These are phyloP conservation scores for Ictalurus punctatus DNA, from an alignment of 2,113 vertebrate species.

Conservation along the genomic window DNA sequence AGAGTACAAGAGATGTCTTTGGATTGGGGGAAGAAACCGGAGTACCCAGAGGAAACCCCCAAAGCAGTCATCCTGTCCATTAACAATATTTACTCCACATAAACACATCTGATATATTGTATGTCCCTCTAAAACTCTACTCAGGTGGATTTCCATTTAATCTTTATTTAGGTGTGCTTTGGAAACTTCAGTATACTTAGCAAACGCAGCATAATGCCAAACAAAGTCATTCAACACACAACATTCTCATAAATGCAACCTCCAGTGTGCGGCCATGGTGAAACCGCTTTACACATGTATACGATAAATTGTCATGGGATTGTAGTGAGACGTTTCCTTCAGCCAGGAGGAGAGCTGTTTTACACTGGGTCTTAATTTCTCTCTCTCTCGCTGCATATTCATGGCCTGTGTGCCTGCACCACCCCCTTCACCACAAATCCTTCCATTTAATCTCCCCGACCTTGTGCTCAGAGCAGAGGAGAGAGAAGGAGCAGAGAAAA, in stretches of 20 bases:
- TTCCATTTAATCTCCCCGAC: conserved; percentile 53
- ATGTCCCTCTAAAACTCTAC: background rate
- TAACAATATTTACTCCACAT: background rate
- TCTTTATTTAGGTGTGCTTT: background rate
- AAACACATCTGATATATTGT: background rate
- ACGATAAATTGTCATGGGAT: background rate
- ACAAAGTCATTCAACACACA: background rate
- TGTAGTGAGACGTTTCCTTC: background rate
- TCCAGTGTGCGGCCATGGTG: background rate
- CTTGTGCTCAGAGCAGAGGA: conserved; percentile 44
- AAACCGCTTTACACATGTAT: background rate
- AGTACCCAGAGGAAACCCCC: no score
- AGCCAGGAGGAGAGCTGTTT: background rate
- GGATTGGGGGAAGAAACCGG: no score
- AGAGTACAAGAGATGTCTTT: no score
- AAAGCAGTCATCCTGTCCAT: background rate
- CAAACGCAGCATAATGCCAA: background rate
- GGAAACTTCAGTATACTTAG: background rate
- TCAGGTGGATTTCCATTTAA: background rate
- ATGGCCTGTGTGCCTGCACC: background rate
- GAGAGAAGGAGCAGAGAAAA: background rate
- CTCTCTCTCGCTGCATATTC: background rate
- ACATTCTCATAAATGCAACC: background rate
- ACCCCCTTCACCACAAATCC: conserved; percentile 41
- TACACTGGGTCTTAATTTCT: background rate